These are phyloP conservation scores for Oenanthe oenanthe DNA, from an alignment of 2,113 vertebrate genomes.

Conservation along the genomic window DNA sequence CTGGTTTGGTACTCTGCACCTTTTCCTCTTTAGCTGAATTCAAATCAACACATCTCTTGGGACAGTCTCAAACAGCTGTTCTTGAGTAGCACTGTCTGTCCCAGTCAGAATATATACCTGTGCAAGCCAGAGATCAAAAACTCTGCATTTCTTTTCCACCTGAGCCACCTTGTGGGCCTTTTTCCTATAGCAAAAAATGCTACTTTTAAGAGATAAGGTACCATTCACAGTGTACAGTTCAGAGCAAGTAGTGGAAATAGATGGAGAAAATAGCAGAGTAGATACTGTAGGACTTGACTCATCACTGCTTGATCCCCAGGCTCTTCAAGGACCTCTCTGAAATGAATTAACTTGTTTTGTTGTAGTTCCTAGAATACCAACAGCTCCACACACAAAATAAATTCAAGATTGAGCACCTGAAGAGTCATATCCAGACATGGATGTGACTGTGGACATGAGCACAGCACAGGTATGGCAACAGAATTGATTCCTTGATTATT, in stretches of 20 bases:
- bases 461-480: not conserved
- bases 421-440: not conserved
- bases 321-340: not conserved
- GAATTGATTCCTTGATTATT: not conserved
- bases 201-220: not conserved
- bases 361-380: not conserved
- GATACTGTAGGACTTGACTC: not conserved
- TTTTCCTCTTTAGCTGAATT: not conserved
- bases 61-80: not conserved
- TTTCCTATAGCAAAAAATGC: not conserved
- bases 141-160: conserved; percentile 40
- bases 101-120: not conserved
- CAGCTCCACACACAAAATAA: not conserved
- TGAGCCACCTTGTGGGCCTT: conserved; percentile 56
- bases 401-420: not conserved
- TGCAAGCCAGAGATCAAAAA: not conserved
- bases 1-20: not conserved
- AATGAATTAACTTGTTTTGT: not conserved
- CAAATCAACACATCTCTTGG: not conserved
- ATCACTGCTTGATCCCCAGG: not conserved
- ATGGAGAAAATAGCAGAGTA: not conserved
- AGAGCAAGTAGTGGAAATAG: not conserved
- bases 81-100: not conserved
- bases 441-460: not conserved
- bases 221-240: fast-evolving